phyloP scores from a whole-genome alignment of 2,113 vertebrate genomes.

The Phyllostomus hastatus region DNA sequence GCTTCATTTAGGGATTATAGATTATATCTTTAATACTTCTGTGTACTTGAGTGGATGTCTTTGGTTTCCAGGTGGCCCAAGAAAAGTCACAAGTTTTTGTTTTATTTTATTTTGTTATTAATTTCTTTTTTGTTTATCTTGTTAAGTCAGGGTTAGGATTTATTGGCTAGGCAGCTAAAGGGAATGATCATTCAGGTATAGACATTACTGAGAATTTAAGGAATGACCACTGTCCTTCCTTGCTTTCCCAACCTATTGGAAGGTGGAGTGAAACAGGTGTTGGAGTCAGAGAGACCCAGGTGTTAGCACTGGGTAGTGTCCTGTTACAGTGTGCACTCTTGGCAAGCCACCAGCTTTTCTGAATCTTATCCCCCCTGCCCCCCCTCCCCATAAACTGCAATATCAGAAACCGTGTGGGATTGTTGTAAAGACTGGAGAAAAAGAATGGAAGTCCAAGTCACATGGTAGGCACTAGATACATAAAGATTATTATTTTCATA shows the following conservation, averaged over 20 bases:
- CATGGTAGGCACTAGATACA: not conserved
- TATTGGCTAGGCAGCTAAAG: not conserved
- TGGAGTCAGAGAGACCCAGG: not conserved
- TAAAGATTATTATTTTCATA: not conserved
- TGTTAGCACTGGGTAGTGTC: not conserved
- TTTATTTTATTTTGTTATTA: not conserved
- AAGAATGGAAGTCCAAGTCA: not conserved
- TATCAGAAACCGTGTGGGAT: not conserved
- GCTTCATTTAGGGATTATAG: not conserved
- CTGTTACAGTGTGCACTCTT: not conserved
- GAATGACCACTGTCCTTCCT: not conserved
- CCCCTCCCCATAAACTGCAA: not conserved
- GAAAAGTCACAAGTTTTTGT: not conserved
- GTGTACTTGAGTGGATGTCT: not conserved
- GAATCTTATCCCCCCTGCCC: not conserved
- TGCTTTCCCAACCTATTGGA: not conserved
- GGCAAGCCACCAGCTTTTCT: not conserved
- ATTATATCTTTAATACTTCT: not conserved
- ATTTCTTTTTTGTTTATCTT: not conserved
- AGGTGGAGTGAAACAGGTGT: not conserved
- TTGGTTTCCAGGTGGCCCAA: not conserved
- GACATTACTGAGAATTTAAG: not conserved
- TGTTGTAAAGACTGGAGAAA: not conserved
- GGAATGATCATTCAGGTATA: not conserved
- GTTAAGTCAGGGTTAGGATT: not conserved